Base-by-base conservation (phyloP, 2,113 vertebrate genomes). In the Crotalus helleri region DNA sequence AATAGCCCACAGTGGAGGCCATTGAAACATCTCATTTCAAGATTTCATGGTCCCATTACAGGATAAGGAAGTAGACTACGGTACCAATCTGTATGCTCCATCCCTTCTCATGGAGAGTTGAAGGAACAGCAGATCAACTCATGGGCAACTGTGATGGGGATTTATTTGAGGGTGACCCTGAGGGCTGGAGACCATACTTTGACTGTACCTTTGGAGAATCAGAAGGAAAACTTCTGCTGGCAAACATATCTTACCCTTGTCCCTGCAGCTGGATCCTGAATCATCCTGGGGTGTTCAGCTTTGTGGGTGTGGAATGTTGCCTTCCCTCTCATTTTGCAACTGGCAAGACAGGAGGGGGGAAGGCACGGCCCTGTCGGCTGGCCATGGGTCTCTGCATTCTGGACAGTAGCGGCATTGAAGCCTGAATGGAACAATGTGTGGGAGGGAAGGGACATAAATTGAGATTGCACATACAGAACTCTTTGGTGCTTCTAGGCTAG, bases 241-340 rank as follows among this genome's bases (percentile, higher is more conserved):
- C 46, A 23, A 26, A 24, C 29, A n/a, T 69, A 12, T 69, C 49
- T 33, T 59, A 54, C 23, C 53, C 49, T 15, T 29, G 1, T 54
- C n/a, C 49, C 46, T 44, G 44, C 11, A 51, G 87, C 54, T 59
- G 64, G 54, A 51, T 55, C 87, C 93, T 55, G 57, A 53, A 21
- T 90, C 51, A 90, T 93, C 53, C 55, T n/a, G 26, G 90, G 24
- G 64, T n/a, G 87, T 81, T 93, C 57, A 87, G 49, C 69, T 53
- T 61, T 85, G 91, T 93, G 93, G 93, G 93, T 64, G 91, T 49
- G 74, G 93, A 93, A 93, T 93, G 91, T 93, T 87, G 89, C 92
- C 51, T 86, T 92, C 93, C 55, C 24, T 89, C 91, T 93, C 69
- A 9, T 85, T 90, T 59, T 74, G 29, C n/a, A 64, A 58, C 87